Evolutionary conservation across 2,888 invertebrate genomes (phyloP).

Genomic region (Drosophila crucigera): DNA sequence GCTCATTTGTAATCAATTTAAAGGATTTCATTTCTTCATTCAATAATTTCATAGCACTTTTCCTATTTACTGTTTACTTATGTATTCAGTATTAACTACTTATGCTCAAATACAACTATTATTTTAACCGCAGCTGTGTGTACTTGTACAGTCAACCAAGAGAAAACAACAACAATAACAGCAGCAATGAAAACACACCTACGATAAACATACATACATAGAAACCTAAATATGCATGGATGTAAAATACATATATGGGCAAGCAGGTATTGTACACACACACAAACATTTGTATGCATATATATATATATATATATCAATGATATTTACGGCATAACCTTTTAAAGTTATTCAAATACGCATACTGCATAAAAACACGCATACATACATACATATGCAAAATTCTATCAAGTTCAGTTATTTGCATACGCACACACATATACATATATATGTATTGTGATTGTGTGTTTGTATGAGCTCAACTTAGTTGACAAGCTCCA

Average conservation of each 20-base stretch:
- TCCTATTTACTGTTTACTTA: too few relatives aligned
- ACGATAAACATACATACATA: constrained; percentile 5
- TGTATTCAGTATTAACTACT: too few relatives aligned
- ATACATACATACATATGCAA: not conserved
- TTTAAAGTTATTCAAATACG: constrained; percentile 12
- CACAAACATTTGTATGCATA: not conserved
- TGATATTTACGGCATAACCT: constrained; percentile 11
- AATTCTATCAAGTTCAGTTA: constrained; percentile 14
- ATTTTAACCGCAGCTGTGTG: not conserved
- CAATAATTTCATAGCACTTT: not conserved
- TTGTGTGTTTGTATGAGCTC: not conserved
- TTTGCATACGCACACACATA: constrained; percentile 22
- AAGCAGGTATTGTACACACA: constrained; percentile 9
- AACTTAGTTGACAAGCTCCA: constrained; percentile 22
- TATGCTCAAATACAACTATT: not conserved
- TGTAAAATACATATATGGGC: not conserved
- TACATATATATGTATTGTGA: not conserved
- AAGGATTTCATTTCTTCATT: not conserved
- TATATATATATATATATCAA: not conserved
- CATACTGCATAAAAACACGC: not conserved
- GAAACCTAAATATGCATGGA: not conserved
- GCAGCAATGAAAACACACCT: constrained; percentile 1
- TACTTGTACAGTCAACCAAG: constrained; percentile 45
- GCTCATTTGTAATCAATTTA: not conserved
- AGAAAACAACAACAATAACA: constrained; percentile 36